Base-by-base conservation (phyloP, 2,113 vertebrate genomes). In the Pachyramphus minor region DNA sequence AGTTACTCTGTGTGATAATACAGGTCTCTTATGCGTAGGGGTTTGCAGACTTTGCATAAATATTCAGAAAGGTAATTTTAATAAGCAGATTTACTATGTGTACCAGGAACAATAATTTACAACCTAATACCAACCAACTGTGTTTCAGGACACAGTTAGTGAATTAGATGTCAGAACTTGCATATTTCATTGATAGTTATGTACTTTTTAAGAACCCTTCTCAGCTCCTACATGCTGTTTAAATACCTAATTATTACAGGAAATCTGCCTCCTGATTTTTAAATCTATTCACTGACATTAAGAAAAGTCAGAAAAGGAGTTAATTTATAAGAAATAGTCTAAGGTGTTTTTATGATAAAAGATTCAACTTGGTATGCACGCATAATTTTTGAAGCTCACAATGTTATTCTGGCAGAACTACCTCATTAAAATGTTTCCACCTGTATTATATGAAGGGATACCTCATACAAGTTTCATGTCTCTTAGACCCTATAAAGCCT, bases 61-160 rank as follows among this genome's bases (percentile, higher is more conserved):
- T 95, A 93, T 93, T 96, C 95, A 95, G 64, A 74, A 77, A 90
- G 60, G 52, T 55, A 92, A 95, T 95, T 94, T 93, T 93, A 95
- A 95, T 92, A 86, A 89, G 92, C 55, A 93, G 83, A 84, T 90
- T 90, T 93, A 77, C 63, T 90, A 6, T 92, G 78, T 3, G 1
- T 94, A 67, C 90, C 16, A 47, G 39, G 88, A 92, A 90, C 86
- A 90, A 89, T 92, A 93, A 93, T 93, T 96, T 96, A 85, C 83
- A 81, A 77, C 59, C 86, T 86, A 77, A 74, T 88, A 90, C 59
- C 71, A 83, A 50, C 82, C 68, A 77, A 80, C 90, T 73, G 79
- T 89, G 85, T 86, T 92, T 93, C 83, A 81, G 80, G 92, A 90
- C 72, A 71, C 45, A 92, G 67, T 86, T 83, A 83, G 35, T 86